Percentiles rank a stretch among this genome's conserved stretches.
Conservation (phyloP, 2,113 vertebrate genomes). For the Rhabdornis inornatus region DNA sequence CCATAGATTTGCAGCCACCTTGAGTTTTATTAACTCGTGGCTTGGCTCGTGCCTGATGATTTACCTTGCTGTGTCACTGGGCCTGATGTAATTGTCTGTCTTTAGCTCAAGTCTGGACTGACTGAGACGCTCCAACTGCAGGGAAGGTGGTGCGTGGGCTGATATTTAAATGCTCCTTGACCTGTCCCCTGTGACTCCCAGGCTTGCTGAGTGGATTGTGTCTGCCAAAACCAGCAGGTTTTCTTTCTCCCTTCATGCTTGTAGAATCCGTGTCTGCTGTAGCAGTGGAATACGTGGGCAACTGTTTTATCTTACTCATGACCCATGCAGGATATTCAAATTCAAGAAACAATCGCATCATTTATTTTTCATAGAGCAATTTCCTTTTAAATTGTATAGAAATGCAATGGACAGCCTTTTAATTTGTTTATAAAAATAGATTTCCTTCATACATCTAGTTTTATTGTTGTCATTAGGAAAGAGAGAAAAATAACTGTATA, state of each 20-base stretch:
- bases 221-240: neutral
- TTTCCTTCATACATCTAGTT: neutral
- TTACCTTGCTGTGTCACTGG: neutral
- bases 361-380: neutral
- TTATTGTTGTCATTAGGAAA: neutral
- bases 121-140: neutral
- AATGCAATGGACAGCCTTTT: neutral
- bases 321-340: neutral
- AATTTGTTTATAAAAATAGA: neutral
- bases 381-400: neutral
- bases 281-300: neutral
- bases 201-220: rapidly evolving
- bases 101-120: neutral
- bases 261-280: neutral
- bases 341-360: neutral
- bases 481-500: neutral
- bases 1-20: neutral
- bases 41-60: neutral
- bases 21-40: neutral
- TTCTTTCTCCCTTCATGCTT: neutral
- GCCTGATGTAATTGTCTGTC: neutral
- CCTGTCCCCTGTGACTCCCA: neutral
- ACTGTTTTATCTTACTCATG: neutral
- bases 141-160: neutral
- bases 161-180: neutral